Evolutionary conservation across 2,888 invertebrate species (phyloP), one percentile per base, ranked within the genome.

Genomic region (Ganaspis brasiliensis): DNA sequence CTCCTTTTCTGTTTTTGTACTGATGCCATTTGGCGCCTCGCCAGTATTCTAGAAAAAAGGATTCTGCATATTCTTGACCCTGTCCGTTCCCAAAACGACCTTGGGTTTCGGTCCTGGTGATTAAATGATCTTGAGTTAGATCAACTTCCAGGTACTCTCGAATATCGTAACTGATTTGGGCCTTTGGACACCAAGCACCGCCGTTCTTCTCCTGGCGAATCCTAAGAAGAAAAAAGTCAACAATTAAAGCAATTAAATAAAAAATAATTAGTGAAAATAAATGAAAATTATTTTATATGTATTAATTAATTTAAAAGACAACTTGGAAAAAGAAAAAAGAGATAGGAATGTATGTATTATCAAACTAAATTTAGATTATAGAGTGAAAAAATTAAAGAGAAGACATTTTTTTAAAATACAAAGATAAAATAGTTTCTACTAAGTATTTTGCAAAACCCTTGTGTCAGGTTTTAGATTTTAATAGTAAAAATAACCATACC

Each of bases 151-250:
- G 92, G 91, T 95, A 98, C 90, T 98, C 97, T 14, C 96, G 94
- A 76, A 96, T 94, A 75, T 94, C 94, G 73, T 95, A 94, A 83
- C 95, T 94, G 84, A 97, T 96, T 87, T 96, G 94, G 0, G 95
- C 95, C 87, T 96, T 95, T 9, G 98, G 98, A 91, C 98, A 98
- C 98, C 98, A 98, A 0, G 98, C 98, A 0, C 98, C 98, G 0
- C 97, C 97, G 81, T 96, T 96, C 84, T 95, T 94, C 89, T 98
- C 98, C 72, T 96, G 95, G 9, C 97, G 94, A 83, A 98, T 95
- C 90, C 98, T 98, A 93, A 59, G 24, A 35, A 19, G 12, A 21
- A 63, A 21, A 12, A 21, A 40, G 1, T n/a, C 21, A 26, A 14
- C 14, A 14, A n/a, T 14, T 67, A 14, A 9, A 14, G 9, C 0